phyloP scores from a whole-genome alignment of 2,888 invertebrate species.

The Leptinotarsa peninsularis region DNA sequence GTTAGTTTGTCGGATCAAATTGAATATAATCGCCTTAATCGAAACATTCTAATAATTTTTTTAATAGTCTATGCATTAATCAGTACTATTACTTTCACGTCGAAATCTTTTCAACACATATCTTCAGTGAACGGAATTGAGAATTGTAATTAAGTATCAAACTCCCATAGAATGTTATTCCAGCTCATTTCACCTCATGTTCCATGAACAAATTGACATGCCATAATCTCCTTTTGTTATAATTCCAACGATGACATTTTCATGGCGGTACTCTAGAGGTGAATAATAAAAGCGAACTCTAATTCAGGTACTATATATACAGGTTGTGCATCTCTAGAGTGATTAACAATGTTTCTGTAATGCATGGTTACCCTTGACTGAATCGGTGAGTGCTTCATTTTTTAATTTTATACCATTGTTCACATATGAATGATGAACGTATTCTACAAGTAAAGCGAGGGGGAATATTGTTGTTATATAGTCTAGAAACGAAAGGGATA shows the following conservation, averaged over 20 bases:
- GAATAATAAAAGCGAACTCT: constrained; percentile 39
- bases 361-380: constrained; percentile 52
- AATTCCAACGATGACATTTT: constrained; percentile 40
- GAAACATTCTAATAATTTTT: neutral
- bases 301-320: constrained; percentile 47
- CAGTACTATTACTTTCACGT: constrained; percentile 5
- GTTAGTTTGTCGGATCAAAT: too few species aligned
- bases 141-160: constrained; percentile 24
- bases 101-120: neutral
- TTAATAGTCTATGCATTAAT: neutral
- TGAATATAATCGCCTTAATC: neutral
- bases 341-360: constrained; percentile 56
- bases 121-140: constrained; percentile 1
- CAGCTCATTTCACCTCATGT: constrained; percentile 21
- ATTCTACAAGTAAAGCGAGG: constrained; percentile 14
- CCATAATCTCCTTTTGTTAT: constrained; percentile 38
- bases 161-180: constrained; percentile 10
- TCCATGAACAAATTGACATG: constrained; percentile 28
- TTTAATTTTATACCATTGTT: constrained; percentile 54
- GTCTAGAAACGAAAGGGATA: constrained; percentile 5
- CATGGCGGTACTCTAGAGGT: constrained; percentile 35
- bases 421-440: constrained; percentile 45
- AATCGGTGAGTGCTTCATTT: constrained; percentile 54
- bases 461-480: constrained; percentile 3
- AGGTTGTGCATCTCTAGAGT: constrained; percentile 55